Evolutionary conservation across 2,888 invertebrate genomes (phyloP).

Genomic region (Uropetala carovei): DNA sequence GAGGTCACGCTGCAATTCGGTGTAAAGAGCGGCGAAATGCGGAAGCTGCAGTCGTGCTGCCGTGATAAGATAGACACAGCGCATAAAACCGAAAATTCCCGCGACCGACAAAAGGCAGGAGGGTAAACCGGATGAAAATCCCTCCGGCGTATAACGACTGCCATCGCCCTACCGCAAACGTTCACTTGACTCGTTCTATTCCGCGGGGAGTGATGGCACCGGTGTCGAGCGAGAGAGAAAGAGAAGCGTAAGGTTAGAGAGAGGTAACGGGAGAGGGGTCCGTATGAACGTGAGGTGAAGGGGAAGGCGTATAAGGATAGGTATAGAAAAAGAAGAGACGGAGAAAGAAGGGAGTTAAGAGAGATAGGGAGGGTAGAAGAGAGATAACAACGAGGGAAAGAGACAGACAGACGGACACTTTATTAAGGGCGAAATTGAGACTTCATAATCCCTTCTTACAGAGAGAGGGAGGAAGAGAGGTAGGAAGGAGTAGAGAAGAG

Average conservation of each 20-base stretch:
- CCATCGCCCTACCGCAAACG: not conserved
- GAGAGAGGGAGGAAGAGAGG: too few relatives aligned
- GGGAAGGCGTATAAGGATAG: not conserved
- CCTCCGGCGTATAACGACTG: not conserved
- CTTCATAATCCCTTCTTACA: too few relatives aligned
- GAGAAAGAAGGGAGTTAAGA: not conserved
- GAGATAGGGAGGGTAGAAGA: not conserved
- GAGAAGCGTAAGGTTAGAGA: not conserved
- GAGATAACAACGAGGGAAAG: not conserved
- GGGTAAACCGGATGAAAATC: not conserved
- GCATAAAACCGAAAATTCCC: not conserved
- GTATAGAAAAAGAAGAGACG: not conserved
- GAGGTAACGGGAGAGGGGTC: not conserved
- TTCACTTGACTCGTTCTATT: not conserved
- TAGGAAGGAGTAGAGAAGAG: too few relatives aligned
- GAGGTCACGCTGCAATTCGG: not conserved
- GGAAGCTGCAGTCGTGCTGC: not conserved
- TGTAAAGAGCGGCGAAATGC: not conserved
- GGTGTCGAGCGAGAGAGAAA: too few relatives aligned
- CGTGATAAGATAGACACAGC: not conserved
- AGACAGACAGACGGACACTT: too few relatives aligned
- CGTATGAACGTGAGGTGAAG: too few relatives aligned
- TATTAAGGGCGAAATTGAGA: too few relatives aligned
- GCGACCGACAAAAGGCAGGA: not conserved
- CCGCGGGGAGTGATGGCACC: not conserved